phyloP scores from a whole-genome alignment of 1,140 invertebrate genomes.

The Neodiprion virginianus region DNA sequence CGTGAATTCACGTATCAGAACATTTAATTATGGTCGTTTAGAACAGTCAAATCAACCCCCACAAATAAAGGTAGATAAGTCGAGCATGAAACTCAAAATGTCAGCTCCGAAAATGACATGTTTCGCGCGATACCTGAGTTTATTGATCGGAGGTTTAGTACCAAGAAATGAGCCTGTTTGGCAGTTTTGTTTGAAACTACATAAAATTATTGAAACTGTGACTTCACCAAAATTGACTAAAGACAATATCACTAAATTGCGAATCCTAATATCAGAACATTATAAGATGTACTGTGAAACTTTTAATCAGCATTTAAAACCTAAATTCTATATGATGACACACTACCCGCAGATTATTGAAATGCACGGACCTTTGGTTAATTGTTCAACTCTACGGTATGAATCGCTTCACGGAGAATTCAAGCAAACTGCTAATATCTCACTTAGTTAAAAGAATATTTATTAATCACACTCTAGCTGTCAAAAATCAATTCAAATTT shows the following conservation, averaged over 20 bases:
- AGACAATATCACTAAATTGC: not conserved
- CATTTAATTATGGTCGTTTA: not conserved
- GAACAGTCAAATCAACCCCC: not conserved
- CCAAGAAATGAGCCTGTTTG: slow-evolving; percentile 22
- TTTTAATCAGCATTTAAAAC: not conserved
- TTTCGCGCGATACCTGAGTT: slow-evolving; percentile 29
- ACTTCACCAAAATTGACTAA: not conserved
- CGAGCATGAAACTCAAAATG: slow-evolving; percentile 18
- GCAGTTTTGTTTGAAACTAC: slow-evolving; percentile 23
- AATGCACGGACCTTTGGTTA: not conserved
- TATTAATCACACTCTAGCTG: not conserved
- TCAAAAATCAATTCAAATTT: not conserved
- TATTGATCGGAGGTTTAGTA: slow-evolving; percentile 31
- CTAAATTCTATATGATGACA: not conserved
- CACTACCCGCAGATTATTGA: not conserved
- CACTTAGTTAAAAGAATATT: not conserved
- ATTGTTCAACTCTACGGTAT: not conserved
- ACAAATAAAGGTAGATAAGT: not conserved
- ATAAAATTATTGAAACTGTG: slow-evolving; percentile 9
- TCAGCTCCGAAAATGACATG: slow-evolving; percentile 31
- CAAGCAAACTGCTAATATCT: not conserved
- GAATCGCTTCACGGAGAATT: not conserved
- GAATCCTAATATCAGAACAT: not conserved
- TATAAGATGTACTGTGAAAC: not conserved
- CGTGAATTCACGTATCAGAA: not conserved